A percentile compares a stretch with the other conserved stretches of the same genome.
Evolutionary conservation across 2,113 vertebrate genomes (phyloP).

Genomic region (Epinephelus moara): DNA sequence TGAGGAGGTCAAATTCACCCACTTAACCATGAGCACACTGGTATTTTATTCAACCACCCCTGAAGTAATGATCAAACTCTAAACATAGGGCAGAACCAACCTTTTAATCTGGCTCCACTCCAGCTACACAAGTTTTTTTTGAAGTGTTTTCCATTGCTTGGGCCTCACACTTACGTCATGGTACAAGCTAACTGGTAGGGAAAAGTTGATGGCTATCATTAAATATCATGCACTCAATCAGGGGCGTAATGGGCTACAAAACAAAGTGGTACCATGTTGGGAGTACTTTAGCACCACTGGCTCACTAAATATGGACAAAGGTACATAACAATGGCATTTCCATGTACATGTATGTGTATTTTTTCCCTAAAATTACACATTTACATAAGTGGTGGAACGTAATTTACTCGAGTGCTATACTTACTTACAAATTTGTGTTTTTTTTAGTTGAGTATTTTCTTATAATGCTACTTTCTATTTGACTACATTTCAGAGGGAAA

Average conservation of each 20-base stretch:
- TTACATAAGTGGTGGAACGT: background rate
- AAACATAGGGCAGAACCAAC: constrained; percentile 24
- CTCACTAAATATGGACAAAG: background rate
- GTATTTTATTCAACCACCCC: constrained; percentile 25
- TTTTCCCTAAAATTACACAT: background rate
- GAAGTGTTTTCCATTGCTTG: constrained; percentile 55
- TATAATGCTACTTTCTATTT: no score
- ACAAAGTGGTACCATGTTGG: constrained; percentile 42
- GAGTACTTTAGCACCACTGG: accelerated
- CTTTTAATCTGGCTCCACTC: constrained; percentile 30
- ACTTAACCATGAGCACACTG: background rate
- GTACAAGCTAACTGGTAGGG: constrained; percentile 41
- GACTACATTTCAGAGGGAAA: no score
- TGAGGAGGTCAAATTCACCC: constrained; percentile 66
- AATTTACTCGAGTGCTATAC: no score
- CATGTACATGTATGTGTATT: background rate
- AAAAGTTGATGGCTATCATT: constrained; percentile 70
- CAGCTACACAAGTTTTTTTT: constrained; percentile 23
- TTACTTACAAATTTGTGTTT: no score
- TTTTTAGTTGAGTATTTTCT: no score
- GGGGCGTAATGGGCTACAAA: constrained; percentile 42
- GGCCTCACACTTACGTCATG: constrained; percentile 61
- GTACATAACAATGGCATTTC: no score
- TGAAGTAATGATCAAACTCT: constrained; percentile 38
- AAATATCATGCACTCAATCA: constrained; percentile 65